phyloP scores from a whole-genome alignment of 2,113 vertebrate species.

The Murina feae region DNA sequence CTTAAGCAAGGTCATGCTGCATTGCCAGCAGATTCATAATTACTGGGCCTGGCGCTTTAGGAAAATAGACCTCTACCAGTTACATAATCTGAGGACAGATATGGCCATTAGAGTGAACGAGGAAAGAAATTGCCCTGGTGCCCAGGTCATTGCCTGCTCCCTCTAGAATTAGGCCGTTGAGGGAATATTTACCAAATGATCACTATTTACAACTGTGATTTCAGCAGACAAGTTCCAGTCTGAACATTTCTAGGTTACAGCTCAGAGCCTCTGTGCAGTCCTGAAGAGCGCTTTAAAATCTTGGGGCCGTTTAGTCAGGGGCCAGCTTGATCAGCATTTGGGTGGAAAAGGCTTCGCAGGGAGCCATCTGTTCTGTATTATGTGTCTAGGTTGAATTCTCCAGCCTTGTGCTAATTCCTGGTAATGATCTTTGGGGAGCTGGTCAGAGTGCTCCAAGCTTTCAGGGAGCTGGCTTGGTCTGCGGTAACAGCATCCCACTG shows the following conservation, averaged over 20 bases:
- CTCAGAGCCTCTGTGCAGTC: not conserved
- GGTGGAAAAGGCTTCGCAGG: constrained; percentile 28
- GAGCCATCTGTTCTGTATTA: constrained; percentile 60
- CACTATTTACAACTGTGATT: constrained; percentile 26
- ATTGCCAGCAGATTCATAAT: constrained; percentile 64
- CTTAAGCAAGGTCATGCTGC: constrained; percentile 67
- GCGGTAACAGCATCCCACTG: not conserved
- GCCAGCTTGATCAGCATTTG: constrained; percentile 59
- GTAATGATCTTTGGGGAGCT: constrained; percentile 45
- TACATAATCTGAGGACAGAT: constrained; percentile 47
- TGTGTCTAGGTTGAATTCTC: constrained; percentile 45
- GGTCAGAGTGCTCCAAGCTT: not conserved
- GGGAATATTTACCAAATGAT: constrained; percentile 44
- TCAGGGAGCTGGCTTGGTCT: not conserved
- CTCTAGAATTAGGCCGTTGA: constrained; percentile 44
- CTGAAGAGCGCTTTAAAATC: constrained; percentile 3
- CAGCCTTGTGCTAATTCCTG: constrained; percentile 38
- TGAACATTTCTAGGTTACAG: not conserved
- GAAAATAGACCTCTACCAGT: constrained; percentile 56
- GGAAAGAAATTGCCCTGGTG: constrained; percentile 3
- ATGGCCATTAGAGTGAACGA: constrained; percentile 54
- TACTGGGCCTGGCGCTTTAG: constrained; percentile 36
- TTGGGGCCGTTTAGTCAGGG: not conserved
- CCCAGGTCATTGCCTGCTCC: constrained; percentile 6
- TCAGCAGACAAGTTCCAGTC: constrained; percentile 49